These are phyloP conservation scores for Oryzias celebensis DNA, from an alignment of 2,113 vertebrate genomes.

Conservation along the genomic window DNA sequence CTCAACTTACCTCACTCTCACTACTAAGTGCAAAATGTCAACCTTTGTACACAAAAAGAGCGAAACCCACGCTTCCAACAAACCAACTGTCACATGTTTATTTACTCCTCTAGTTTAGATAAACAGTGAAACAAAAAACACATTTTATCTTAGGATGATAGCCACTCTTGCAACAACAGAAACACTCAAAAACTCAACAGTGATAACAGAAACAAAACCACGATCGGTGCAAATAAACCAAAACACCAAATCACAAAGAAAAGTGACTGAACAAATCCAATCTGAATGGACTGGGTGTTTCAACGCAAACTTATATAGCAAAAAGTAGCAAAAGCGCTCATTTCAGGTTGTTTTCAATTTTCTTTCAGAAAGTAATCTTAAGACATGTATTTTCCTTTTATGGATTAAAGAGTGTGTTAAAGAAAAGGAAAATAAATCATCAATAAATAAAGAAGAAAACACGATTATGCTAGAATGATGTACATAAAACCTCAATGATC, in stretches of 20 bases:
- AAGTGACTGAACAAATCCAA: neutral
- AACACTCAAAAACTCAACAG: constrained; percentile 1
- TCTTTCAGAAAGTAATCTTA: too few species aligned
- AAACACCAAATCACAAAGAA: constrained; percentile 11
- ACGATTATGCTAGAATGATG: too few species aligned
- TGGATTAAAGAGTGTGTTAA: too few species aligned
- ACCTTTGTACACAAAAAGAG: neutral
- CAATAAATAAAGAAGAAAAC: too few species aligned
- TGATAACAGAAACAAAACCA: neutral
- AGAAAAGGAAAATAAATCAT: too few species aligned
- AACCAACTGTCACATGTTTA: constrained; percentile 32
- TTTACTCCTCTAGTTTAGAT: constrained; percentile 28
- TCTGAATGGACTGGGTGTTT: neutral
- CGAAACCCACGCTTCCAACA: constrained; percentile 6
- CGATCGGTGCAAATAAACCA: constrained; percentile 7
- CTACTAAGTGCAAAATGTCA: too few species aligned
- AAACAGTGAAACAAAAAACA: constrained; percentile 22
- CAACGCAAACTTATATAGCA: too few species aligned
- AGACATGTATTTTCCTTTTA: too few species aligned
- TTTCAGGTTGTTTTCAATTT: too few species aligned
- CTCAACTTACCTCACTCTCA: too few species aligned
- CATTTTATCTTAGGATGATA: constrained; percentile 4
- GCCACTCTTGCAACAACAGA: neutral
- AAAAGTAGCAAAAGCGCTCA: too few species aligned
- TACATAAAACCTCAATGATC: too few species aligned